Conservation (phyloP, 64 coral and sea anemone species). For the Cladopsammia gracilis region DNA sequence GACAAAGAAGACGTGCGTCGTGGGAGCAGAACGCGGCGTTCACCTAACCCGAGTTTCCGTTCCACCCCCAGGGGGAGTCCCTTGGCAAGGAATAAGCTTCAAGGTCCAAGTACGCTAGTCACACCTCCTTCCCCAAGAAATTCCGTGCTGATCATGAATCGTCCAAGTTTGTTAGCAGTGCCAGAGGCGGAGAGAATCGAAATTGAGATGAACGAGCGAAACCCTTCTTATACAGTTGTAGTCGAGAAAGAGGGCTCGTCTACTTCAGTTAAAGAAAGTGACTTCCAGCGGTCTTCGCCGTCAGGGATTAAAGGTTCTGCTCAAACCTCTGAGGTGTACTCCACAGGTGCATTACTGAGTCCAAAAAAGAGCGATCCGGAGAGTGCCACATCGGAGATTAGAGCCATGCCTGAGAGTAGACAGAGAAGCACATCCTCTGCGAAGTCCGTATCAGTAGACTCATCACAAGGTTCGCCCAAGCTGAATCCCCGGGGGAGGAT, state of each 20-base stretch:
- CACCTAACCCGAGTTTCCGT: slow-evolving; percentile 14
- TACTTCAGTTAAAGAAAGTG: neutral
- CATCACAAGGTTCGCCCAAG: slow-evolving; percentile 69
- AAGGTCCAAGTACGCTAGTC: neutral
- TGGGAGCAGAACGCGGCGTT: neutral
- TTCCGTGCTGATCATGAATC: neutral
- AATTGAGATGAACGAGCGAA: slow-evolving; percentile 25
- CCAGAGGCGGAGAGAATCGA: slow-evolving; percentile 33
- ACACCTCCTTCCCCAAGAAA: slow-evolving; percentile 17
- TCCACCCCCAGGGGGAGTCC: slow-evolving; percentile 17
- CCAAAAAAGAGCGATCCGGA: slow-evolving; percentile 6
- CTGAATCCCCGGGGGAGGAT: slow-evolving; percentile 61
- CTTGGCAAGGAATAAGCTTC: neutral
- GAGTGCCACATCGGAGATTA: neutral
- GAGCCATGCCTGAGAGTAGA: neutral
- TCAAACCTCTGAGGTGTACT: neutral
- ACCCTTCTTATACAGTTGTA: neutral
- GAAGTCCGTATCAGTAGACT: slow-evolving; percentile 77
- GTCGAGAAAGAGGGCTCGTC: neutral
- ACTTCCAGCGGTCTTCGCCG: slow-evolving; percentile 7
- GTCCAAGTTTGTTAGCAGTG: slow-evolving; percentile 9
- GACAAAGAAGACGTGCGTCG: slow-evolving; percentile 44
- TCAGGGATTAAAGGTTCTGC: neutral
- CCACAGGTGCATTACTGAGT: neutral
- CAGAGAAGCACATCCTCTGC: slow-evolving; percentile 54